phyloP scores from a whole-genome alignment of 1,140 invertebrate genomes.

The Tenebrio molitor region DNA sequence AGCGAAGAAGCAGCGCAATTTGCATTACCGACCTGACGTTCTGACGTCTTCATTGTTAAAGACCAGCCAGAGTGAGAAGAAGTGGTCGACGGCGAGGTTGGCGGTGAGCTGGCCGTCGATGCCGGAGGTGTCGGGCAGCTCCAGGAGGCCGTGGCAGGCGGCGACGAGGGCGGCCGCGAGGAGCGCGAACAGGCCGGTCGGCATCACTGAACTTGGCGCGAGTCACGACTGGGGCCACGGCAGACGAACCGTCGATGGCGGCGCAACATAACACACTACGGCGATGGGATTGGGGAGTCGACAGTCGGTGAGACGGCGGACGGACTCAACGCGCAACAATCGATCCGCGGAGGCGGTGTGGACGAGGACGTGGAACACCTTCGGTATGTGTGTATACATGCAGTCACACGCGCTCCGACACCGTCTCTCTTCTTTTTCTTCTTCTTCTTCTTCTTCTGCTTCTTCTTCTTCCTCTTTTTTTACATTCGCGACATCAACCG shows the following conservation, averaged over 20 bases:
- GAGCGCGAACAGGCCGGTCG: constrained; percentile 49
- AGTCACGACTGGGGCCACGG: constrained; percentile 8
- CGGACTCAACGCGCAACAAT: constrained; percentile 54
- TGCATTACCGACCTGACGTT: constrained; percentile 67
- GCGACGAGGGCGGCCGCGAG: constrained; percentile 40
- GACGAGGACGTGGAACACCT: constrained; percentile 24
- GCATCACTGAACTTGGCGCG: constrained; percentile 48
- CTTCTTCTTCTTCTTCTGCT: too few species aligned
- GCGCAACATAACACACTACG: constrained; percentile 50
- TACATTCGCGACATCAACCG: not conserved
- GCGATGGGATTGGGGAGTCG: constrained; percentile 37
- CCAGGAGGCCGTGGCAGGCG: constrained; percentile 62
- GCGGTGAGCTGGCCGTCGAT: constrained; percentile 69
- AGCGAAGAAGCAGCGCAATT: not conserved
- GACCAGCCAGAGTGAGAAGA: constrained; percentile 71
- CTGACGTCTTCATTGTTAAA: constrained; percentile 70
- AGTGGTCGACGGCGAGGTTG: constrained; percentile 68
- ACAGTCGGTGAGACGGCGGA: constrained; percentile 36
- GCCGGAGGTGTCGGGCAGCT: constrained; percentile 69
- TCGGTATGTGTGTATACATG: constrained; percentile 13
- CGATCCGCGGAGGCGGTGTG: constrained; percentile 49
- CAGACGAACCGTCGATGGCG: constrained; percentile 34
- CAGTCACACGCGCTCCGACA: constrained; percentile 22
- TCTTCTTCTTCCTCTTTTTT: too few species aligned
- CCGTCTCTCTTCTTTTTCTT: not conserved